Percentiles rank a stretch among this genome's conserved stretches.
phyloP scores from a whole-genome alignment of 1,140 invertebrate species.

The Cotesia chilonis region DNA sequence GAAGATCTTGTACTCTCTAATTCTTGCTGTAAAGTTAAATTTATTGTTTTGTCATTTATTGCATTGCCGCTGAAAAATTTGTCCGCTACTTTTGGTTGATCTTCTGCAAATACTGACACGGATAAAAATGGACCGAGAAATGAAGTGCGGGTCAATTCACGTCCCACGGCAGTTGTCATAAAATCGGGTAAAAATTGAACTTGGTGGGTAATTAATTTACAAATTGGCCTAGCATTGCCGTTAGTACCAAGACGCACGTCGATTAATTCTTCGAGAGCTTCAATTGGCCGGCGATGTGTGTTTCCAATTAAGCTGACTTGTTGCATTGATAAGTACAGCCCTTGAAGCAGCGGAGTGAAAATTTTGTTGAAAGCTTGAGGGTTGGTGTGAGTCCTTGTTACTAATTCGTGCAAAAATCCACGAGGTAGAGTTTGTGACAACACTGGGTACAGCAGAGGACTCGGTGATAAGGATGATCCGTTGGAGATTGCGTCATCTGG shows the following conservation, averaged over 20 bases:
- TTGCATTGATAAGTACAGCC: constrained; percentile 75
- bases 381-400: constrained; percentile 68
- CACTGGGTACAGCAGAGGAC: constrained; percentile 72
- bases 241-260: constrained; percentile 72
- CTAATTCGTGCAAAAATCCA: constrained; percentile 74
- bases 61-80: constrained; percentile 71
- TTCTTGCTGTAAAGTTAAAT: constrained; percentile 74
- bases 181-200: constrained; percentile 80
- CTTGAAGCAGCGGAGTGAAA: constrained; percentile 77
- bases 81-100: constrained; percentile 82
- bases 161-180: constrained; percentile 75
- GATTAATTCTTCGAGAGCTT: constrained; percentile 74
- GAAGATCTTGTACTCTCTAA: constrained; percentile 76
- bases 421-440: constrained; percentile 72
- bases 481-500: constrained; percentile 42
- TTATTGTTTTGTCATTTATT: constrained; percentile 69
- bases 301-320: constrained; percentile 76
- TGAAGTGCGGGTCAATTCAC: constrained; percentile 84
- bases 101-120: constrained; percentile 91
- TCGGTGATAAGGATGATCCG: constrained; percentile 43
- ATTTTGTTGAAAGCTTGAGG: constrained; percentile 70
- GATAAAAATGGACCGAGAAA: constrained; percentile 90
- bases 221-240: constrained; percentile 76
- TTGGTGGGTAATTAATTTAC: constrained; percentile 78
- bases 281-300: constrained; percentile 74